A percentile compares a stretch with the other conserved stretches of the same genome.
Conservation (phyloP, 2,113 vertebrate species). For the Xerus inauris region DNA sequence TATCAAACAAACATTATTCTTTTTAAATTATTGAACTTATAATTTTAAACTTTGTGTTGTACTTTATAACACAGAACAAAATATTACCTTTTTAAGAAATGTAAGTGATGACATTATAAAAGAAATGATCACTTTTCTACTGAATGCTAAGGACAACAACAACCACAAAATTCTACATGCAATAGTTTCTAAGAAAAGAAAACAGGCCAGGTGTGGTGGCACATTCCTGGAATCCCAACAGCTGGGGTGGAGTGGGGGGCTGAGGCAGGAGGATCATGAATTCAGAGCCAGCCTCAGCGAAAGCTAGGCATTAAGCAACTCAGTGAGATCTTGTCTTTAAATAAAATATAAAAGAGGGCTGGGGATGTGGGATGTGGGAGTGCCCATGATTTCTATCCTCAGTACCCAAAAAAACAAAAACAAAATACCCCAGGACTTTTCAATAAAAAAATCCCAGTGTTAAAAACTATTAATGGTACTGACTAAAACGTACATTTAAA, state of each 20-base stretch:
- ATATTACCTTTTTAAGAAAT: conserved; percentile 67
- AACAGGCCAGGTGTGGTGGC: too few species aligned
- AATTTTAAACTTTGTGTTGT: conserved; percentile 67
- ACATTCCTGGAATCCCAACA: too few species aligned
- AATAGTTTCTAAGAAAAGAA: not conserved
- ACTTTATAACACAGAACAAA: conserved; percentile 51
- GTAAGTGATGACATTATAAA: not conserved
- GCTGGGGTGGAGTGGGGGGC: too few species aligned
- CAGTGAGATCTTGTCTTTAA: too few species aligned
- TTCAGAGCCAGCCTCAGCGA: too few species aligned
- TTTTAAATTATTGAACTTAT: not conserved
- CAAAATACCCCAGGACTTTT: too few species aligned
- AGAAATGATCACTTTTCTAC: not conserved
- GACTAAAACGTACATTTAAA: not conserved
- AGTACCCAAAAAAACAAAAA: too few species aligned
- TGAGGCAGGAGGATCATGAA: too few species aligned
- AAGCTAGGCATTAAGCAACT: too few species aligned
- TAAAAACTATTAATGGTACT: not conserved
- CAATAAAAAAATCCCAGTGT: not conserved
- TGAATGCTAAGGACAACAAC: not conserved
- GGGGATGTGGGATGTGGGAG: too few species aligned
- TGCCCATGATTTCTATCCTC: too few species aligned
- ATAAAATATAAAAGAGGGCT: too few species aligned
- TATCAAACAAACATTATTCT: not conserved
- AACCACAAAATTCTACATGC: conserved; percentile 64